Conservation (phyloP, 2,888 invertebrate genomes). For the Tipula vernalis region DNA sequence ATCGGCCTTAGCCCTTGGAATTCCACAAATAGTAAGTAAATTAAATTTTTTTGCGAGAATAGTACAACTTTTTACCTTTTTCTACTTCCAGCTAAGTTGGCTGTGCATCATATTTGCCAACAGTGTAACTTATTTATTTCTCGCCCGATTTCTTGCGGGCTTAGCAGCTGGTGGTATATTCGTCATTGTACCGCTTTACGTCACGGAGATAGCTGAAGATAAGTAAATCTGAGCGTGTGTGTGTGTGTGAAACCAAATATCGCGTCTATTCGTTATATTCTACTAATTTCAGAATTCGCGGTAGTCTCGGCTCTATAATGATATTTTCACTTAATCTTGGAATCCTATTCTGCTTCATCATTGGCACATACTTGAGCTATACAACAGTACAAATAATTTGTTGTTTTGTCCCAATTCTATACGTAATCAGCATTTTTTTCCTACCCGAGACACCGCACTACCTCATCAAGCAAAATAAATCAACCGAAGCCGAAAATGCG, state of each 20-base stretch:
- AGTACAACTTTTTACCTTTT: background rate
- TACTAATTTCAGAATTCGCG: constrained; percentile 25
- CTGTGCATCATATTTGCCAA: constrained; percentile 13
- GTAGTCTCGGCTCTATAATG: constrained; percentile 29
- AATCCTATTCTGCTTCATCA: constrained; percentile 24
- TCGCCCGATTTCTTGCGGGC: constrained; percentile 14
- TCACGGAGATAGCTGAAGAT: constrained; percentile 11
- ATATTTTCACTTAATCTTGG: constrained; percentile 29
- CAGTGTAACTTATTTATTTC: constrained; percentile 12
- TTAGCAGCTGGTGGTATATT: constrained; percentile 14
- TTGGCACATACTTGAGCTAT: constrained; percentile 27
- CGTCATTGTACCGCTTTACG: constrained; percentile 11
- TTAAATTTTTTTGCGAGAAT: background rate
- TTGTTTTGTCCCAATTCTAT: constrained; percentile 22
- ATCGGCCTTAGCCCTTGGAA: constrained; percentile 21
- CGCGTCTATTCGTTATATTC: background rate
- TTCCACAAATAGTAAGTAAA: constrained; percentile 4
- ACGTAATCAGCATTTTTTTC: constrained; percentile 24
- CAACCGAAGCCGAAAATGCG: constrained; percentile 27
- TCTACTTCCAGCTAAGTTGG: constrained; percentile 10
- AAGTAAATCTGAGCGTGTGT: background rate
- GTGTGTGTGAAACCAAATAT: background rate
- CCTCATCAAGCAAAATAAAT: constrained; percentile 21
- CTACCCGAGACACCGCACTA: constrained; percentile 32
- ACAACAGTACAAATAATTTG: constrained; percentile 23